Percentiles rank a stretch among this genome's conserved stretches.
Conservation (phyloP, 2,113 vertebrate genomes). For the Hoplias malabaricus region DNA sequence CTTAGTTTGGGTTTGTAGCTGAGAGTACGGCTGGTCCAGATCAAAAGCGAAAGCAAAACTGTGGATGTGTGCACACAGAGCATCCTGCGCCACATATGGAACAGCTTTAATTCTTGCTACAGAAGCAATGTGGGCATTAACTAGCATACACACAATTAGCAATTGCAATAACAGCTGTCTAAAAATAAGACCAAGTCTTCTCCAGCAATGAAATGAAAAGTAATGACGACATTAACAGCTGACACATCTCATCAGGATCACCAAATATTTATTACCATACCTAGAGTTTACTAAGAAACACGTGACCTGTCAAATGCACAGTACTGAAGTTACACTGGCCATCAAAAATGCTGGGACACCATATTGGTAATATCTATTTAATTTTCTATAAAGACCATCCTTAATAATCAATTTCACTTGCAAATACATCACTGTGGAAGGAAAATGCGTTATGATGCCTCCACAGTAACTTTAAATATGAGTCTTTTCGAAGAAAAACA, state of each 20-base stretch:
- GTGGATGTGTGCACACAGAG: not conserved
- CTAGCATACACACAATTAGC: not conserved
- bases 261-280: not conserved
- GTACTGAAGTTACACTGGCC: too few species aligned
- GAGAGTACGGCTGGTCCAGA: not conserved
- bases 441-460: too few species aligned
- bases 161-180: not conserved
- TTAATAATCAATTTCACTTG: too few species aligned
- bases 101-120: slow-evolving; percentile 14
- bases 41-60: slow-evolving; percentile 11
- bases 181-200: not conserved
- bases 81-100: slow-evolving; percentile 13
- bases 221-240: not conserved
- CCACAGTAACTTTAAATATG: too few species aligned
- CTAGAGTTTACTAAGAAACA: too few species aligned
- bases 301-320: not conserved
- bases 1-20: not conserved
- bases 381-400: too few species aligned
- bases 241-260: not conserved
- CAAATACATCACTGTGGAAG: too few species aligned
- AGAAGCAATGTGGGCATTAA: not conserved
- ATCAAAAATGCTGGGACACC: too few species aligned
- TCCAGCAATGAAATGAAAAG: not conserved
- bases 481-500: too few species aligned
- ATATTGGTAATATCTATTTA: too few species aligned